Evolutionary conservation across 2,888 invertebrate species (phyloP), one percentile per base, ranked within the genome.

Genomic region (Pandemis cinnamomeana): DNA sequence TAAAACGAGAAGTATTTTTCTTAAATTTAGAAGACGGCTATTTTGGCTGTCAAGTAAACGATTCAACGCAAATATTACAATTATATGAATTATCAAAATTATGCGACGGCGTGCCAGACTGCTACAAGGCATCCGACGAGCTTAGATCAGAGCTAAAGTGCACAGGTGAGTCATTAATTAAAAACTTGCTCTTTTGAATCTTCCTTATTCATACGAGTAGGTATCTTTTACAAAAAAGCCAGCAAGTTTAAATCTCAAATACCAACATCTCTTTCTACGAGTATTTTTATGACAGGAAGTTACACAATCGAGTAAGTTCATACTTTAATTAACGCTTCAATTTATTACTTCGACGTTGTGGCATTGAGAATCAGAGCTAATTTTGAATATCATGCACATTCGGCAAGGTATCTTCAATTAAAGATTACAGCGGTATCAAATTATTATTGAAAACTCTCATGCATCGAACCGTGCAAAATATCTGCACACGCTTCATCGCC

Each of bases 1-100:
- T 97, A 95, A 97, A 96, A 95, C 96, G 97, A 94, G 98, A 98
- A 96, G 97, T 98, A 92, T 98, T 99, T 96, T 98, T 98, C 95
- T 96, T 99, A 92, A 98, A 98, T 95, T 96, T 98, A 94, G 98
- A 98, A 95, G 98, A 98, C 95, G 98, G 98, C 90, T 98, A 98
- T 94, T 99, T 99, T 95, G 98, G 98, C 88, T 99, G 98, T 95
- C 98, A 99, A 96, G 98, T 98, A 86, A 99, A 99, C 95, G 98
- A 98, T 95, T 98, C 98, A 86, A 97, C 97, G 89, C 98, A 98
- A 95, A 97, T 98, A 90, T 95, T 99, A 91, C 98, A 99, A 95
- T 95, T 99, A 90, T 98, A 98, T 95, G 98, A 98, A 95, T 95
- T 99, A 91, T 98, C 98, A 82, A 98, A 97, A 95, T 95, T 99